These are phyloP conservation scores for Ophion obscuratus DNA, from an alignment of 2,888 invertebrate genomes.

Conservation along the genomic window DNA sequence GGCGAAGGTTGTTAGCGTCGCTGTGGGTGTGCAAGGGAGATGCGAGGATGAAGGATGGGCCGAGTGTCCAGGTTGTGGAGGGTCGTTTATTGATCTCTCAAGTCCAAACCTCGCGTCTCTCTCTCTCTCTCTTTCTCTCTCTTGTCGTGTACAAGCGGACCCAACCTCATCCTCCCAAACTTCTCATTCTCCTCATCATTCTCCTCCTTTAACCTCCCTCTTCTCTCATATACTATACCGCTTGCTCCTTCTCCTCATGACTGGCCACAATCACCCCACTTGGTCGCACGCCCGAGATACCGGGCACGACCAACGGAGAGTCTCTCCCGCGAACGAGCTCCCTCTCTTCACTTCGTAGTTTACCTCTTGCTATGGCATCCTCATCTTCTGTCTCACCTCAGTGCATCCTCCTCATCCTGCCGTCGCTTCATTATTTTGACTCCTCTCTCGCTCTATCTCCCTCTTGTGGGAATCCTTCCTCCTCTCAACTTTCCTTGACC, in stretches of 20 bases:
- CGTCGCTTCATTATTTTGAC: constrained; percentile 10
- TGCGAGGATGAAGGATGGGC: constrained; percentile 72
- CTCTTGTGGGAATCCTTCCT: constrained; percentile 64
- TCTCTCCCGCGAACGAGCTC: constrained; percentile 17
- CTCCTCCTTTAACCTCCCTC: constrained; percentile 72
- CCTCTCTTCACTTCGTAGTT: constrained; percentile 60
- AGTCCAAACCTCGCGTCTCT: constrained; percentile 80
- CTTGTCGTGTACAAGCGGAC: constrained; percentile 81
- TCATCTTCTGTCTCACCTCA: constrained; percentile 62
- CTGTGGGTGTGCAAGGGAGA: constrained; percentile 71
- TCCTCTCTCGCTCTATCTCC: constrained; percentile 56
- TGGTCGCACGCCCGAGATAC: constrained; percentile 81
- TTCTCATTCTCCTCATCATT: constrained; percentile 72
- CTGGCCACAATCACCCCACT: constrained; percentile 82
- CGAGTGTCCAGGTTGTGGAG: constrained; percentile 82
- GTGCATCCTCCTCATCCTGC: constrained; percentile 1
- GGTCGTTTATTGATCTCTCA: constrained; percentile 85
- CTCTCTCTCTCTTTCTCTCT: constrained; percentile 32
- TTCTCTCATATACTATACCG: constrained; percentile 54
- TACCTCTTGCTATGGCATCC: constrained; percentile 43
- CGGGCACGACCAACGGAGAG: constrained; percentile 80
- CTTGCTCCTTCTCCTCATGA: constrained; percentile 74
- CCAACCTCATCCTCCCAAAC: constrained; percentile 73
- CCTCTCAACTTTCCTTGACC: constrained; percentile 75
- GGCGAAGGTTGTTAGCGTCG: constrained; percentile 75